Conservation (phyloP, 1,140 invertebrate species). For the Belonocnema kinseyi region DNA sequence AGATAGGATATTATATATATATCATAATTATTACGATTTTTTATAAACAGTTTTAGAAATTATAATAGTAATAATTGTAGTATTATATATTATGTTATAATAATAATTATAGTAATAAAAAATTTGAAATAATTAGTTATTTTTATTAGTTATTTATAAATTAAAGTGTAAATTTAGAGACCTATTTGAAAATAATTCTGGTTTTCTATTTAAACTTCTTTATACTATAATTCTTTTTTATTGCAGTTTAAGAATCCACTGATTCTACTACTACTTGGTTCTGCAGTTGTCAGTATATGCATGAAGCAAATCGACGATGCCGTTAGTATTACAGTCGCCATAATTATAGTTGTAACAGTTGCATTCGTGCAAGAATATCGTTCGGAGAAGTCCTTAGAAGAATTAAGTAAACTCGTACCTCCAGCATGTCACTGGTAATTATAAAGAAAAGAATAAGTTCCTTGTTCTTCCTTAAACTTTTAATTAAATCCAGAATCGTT, state of each 20-base stretch:
- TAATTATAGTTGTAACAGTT: conserved; percentile 98
- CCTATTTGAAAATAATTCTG: too few relatives aligned
- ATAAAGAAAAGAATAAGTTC: background rate
- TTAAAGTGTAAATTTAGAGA: too few relatives aligned
- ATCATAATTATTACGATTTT: too few relatives aligned
- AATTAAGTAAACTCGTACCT: conserved; percentile 98
- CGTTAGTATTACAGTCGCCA: conserved; percentile 96
- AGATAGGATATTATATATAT: too few relatives aligned
- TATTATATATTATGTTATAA: too few relatives aligned
- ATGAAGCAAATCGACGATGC: conserved; percentile 99
- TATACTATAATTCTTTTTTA: conserved; percentile 45
- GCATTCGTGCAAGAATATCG: conserved; percentile 99
- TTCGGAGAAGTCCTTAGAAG: conserved; percentile 99
- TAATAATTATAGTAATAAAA: too few relatives aligned
- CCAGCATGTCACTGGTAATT: conserved; percentile 89
- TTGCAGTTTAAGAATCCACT: conserved; percentile 97
- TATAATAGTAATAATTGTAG: too few relatives aligned
- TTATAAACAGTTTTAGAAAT: too few relatives aligned
- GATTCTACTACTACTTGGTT: conserved; percentile 94
- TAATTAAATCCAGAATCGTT: background rate
- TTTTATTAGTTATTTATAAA: too few relatives aligned
- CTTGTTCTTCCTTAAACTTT: background rate
- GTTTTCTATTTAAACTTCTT: background rate
- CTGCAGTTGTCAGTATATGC: conserved; percentile 95
- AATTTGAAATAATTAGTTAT: too few relatives aligned